A percentile compares a stretch with the other conserved stretches of the same genome.
These are phyloP conservation scores for Helogale parvula DNA, from an alignment of 2,113 vertebrate genomes.

Conservation along the genomic window DNA sequence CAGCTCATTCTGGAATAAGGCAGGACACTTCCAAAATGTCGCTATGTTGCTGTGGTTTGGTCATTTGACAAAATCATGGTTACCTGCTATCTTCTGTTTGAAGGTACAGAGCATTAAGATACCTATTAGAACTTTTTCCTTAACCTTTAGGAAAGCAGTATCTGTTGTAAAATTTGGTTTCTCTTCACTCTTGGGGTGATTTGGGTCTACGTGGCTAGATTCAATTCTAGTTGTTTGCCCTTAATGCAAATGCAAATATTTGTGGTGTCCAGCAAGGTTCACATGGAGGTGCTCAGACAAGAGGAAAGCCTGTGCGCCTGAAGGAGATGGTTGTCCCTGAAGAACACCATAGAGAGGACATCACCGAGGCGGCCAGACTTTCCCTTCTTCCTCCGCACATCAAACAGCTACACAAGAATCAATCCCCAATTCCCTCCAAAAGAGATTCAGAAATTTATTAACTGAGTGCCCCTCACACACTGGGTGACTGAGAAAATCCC, in stretches of 20 bases:
- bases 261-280: neutral
- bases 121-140: neutral
- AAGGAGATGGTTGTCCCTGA: neutral
- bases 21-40: neutral
- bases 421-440: neutral
- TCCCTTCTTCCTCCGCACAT: neutral
- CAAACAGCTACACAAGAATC: neutral
- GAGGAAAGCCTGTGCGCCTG: neutral
- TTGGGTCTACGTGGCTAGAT: neutral
- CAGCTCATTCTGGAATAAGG: neutral
- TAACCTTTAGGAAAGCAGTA: neutral
- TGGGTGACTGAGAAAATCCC: neutral
- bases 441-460: neutral
- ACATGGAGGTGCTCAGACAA: neutral
- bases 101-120: neutral
- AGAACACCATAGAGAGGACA: neutral
- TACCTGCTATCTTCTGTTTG: neutral
- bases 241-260: neutral
- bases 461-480: neutral
- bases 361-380: neutral
- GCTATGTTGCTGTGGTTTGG: neutral
- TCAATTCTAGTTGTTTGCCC: neutral
- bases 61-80: constrained; percentile 12
- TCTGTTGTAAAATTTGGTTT: neutral
- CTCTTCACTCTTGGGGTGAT: neutral